These are phyloP conservation scores for Lepus oiostolus DNA, from an alignment of 2,797 vertebrate species.

Conservation along the genomic window DNA sequence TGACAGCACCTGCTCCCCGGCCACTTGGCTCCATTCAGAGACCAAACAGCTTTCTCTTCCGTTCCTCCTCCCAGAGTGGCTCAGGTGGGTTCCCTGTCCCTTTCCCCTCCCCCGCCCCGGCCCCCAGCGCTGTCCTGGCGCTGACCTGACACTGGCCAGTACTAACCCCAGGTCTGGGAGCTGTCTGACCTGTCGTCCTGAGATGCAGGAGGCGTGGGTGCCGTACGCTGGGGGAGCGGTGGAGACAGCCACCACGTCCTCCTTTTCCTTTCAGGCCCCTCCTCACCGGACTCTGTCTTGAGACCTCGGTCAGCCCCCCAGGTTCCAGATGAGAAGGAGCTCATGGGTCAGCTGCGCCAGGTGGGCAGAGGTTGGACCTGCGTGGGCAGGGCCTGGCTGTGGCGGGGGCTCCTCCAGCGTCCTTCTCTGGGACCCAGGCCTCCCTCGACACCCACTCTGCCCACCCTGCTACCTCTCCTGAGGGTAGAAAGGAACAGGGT, in stretches of 20 bases:
- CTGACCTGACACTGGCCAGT: background rate
- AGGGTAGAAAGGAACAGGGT: background rate
- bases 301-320: slow-evolving; percentile 41
- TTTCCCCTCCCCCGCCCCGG: background rate
- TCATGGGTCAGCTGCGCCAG: slow-evolving; percentile 80
- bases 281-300: slow-evolving; percentile 66
- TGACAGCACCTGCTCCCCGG: slow-evolving; percentile 53
- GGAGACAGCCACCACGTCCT: background rate
- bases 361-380: slow-evolving; percentile 51
- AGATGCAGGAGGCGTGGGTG: background rate
- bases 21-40: slow-evolving; percentile 89
- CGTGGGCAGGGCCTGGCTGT: background rate
- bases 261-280: slow-evolving; percentile 54
- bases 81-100: slow-evolving; percentile 84
- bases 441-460: background rate
- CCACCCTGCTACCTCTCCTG: background rate
- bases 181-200: background rate
- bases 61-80: slow-evolving; percentile 89
- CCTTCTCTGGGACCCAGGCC: background rate
- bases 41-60: slow-evolving; percentile 95
- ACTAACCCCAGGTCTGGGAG: background rate
- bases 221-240: background rate
- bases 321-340: slow-evolving; percentile 65
- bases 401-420: background rate
- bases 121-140: background rate